phyloP scores from a whole-genome alignment of 2,888 invertebrate species.

The Lithophane semibrunnea region DNA sequence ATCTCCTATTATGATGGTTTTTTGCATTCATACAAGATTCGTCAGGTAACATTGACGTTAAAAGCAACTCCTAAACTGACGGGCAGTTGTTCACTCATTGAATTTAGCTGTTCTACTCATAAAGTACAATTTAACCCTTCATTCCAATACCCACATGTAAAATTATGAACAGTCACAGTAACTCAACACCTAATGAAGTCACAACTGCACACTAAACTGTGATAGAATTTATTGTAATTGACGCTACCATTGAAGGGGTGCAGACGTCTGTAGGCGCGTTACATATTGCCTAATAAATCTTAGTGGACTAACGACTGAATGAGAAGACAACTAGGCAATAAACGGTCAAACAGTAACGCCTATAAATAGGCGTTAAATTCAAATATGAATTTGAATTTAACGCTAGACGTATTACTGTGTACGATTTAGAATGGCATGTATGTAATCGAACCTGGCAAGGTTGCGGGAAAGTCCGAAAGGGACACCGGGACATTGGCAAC shows the following conservation, averaged over 20 bases:
- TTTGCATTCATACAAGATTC: no score
- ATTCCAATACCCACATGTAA: constrained; percentile 28
- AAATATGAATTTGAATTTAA: constrained; percentile 26
- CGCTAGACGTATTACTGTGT: background rate
- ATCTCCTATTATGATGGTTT: no score
- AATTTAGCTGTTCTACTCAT: background rate
- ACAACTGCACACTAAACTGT: constrained; percentile 40
- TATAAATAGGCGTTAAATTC: no score
- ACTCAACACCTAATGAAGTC: constrained; percentile 56
- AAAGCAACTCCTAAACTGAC: no score
- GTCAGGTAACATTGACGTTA: no score
- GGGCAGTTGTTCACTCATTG: no score
- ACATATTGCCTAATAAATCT: constrained; percentile 53
- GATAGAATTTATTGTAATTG: constrained; percentile 56
- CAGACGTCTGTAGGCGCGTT: constrained; percentile 47
- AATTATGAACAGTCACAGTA: constrained; percentile 25
- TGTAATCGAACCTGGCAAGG: no score
- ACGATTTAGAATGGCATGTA: background rate
- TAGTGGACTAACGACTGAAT: constrained; percentile 34
- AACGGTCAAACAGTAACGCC: constrained; percentile 3
- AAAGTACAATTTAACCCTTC: constrained; percentile 13
- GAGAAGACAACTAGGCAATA: constrained; percentile 39
- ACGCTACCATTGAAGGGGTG: constrained; percentile 40
- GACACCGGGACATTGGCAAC: no score
- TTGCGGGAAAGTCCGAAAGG: no score